phyloP scores from a whole-genome alignment of 2,113 vertebrate species.

The Hymenochirus boettgeri region DNA sequence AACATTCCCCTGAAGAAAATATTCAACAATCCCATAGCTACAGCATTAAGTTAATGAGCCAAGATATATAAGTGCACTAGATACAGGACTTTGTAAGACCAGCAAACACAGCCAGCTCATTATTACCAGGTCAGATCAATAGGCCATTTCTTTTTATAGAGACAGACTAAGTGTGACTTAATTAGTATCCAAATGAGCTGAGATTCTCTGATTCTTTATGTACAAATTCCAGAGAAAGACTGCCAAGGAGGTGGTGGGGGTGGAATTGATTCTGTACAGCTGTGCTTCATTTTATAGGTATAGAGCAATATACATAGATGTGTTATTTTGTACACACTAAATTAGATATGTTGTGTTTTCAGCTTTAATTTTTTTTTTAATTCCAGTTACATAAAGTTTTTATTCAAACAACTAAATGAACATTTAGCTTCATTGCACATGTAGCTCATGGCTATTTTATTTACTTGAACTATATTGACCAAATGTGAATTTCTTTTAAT shows the following conservation, averaged over 20 bases:
- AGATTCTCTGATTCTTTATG: neutral
- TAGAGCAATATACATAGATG: no score
- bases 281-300: neutral
- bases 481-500: no score
- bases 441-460: no score
- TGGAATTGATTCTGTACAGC: neutral
- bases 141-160: constrained; percentile 60
- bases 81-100: constrained; percentile 10
- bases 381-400: no score
- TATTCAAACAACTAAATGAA: no score
- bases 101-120: constrained; percentile 20
- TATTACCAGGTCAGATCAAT: constrained; percentile 58
- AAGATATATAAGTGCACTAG: constrained; percentile 1
- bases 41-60: constrained; percentile 18
- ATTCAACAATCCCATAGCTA: neutral
- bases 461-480: no score
- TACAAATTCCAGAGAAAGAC: constrained; percentile 1
- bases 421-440: no score
- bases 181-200: constrained; percentile 60
- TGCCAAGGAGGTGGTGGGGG: neutral
- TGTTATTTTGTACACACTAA: no score
- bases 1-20: no score
- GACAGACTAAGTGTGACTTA: constrained; percentile 55
- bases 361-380: no score
- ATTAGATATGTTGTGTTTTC: no score